Percentiles rank a stretch among this genome's conserved stretches.
These are phyloP conservation scores for Polydrusus pterygomalis DNA, from an alignment of 2,888 invertebrate genomes.

Conservation along the genomic window DNA sequence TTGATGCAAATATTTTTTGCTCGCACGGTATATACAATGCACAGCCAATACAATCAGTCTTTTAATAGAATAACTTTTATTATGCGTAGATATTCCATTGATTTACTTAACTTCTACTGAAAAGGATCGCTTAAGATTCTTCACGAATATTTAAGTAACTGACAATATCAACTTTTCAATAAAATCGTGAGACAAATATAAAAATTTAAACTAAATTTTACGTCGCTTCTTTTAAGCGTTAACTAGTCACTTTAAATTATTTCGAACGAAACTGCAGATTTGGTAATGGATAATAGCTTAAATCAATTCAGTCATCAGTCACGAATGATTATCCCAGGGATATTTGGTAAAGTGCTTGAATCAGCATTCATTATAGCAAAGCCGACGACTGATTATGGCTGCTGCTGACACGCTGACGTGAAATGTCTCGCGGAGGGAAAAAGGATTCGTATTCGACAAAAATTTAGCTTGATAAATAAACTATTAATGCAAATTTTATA, in stretches of 20 bases:
- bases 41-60: too few species aligned
- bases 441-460: constrained; percentile 39
- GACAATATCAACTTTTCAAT: constrained; percentile 33
- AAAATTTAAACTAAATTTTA: constrained; percentile 25
- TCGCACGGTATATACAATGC: too few species aligned
- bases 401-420: constrained; percentile 51
- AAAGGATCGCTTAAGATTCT: too few species aligned
- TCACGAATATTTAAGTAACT: background rate
- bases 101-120: too few species aligned
- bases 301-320: constrained; percentile 69
- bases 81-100: too few species aligned
- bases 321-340: constrained; percentile 67
- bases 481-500: constrained; percentile 33
- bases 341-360: constrained; percentile 62
- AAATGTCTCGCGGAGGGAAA: constrained; percentile 51
- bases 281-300: constrained; percentile 66
- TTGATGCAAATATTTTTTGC: too few species aligned
- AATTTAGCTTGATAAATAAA: constrained; percentile 38
- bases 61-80: too few species aligned
- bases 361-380: constrained; percentile 66
- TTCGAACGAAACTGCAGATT: constrained; percentile 55
- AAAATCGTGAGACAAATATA: constrained; percentile 11
- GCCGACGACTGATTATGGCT: constrained; percentile 56
- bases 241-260: constrained; percentile 55
- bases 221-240: constrained; percentile 32